A percentile compares a stretch with the other conserved stretches of the same genome.
phyloP scores from a whole-genome alignment of 1,140 invertebrate species.

The Doryteuthis pealeii region DNA sequence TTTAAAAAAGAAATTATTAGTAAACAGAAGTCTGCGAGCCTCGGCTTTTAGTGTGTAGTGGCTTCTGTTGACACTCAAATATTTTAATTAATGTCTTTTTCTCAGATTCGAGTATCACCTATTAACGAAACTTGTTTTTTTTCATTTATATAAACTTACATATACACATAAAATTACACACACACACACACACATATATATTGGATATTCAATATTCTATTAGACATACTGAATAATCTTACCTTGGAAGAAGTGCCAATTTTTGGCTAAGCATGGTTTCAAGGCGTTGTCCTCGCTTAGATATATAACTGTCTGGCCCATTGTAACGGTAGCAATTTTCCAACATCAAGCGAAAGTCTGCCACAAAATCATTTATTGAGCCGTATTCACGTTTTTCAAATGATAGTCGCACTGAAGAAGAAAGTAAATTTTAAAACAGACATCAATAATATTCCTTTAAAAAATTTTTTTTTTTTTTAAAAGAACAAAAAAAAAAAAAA shows the following conservation, averaged over 20 bases:
- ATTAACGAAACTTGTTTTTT: no score
- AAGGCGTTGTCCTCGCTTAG: conserved; percentile 61
- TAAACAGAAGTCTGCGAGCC: no score
- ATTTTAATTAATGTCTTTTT: no score
- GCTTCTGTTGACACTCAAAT: no score
- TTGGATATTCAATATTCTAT: no score
- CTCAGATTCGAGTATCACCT: no score
- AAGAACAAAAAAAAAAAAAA: background rate
- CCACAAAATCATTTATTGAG: conserved; percentile 60
- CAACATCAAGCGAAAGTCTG: conserved; percentile 63
- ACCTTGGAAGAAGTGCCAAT: conserved; percentile 60
- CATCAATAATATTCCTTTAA: background rate
- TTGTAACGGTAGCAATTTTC: conserved; percentile 65
- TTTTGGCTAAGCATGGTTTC: conserved; percentile 64
- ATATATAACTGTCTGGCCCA: conserved; percentile 61
- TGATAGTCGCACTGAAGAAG: conserved; percentile 60
- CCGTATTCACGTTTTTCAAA: conserved; percentile 58
- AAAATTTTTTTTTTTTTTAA: no score
- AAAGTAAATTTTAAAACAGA: conserved; percentile 17
- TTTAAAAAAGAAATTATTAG: no score
- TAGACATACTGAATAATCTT: conserved; percentile 9
- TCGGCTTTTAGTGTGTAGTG: no score
- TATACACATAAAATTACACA: no score
- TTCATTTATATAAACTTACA: no score
- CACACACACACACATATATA: no score